Conservation (phyloP, 2,797 vertebrate genomes). For the Cercopithecus mitis region DNA sequence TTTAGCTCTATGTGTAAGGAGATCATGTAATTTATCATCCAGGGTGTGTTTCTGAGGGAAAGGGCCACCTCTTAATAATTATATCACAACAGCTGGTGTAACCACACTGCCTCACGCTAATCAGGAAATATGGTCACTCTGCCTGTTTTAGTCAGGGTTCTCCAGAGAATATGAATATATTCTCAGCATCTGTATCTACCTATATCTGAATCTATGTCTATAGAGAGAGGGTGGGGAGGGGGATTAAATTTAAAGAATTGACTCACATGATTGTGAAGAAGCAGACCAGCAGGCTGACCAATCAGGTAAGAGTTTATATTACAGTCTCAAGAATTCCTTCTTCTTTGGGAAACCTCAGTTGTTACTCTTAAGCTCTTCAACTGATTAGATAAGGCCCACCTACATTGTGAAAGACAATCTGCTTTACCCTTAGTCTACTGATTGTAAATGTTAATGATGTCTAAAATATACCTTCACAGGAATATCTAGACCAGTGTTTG, state of each 20-base stretch:
- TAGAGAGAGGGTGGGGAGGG: neutral
- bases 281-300: neutral
- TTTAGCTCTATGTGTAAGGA: neutral
- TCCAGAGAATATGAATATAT: neutral
- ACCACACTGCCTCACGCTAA: neutral
- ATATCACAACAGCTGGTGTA: neutral
- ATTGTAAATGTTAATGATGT: neutral
- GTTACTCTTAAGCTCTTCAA: neutral
- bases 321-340: neutral
- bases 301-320: neutral
- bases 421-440: neutral
- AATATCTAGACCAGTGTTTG: neutral
- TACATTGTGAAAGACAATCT: neutral
- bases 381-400: neutral
- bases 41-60: neutral
- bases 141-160: neutral
- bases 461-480: neutral
- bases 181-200: neutral
- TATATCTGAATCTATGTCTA: neutral
- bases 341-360: neutral
- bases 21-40: slow-evolving; percentile 24
- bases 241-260: neutral
- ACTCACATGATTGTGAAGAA: neutral
- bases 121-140: neutral
- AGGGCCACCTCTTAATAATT: slow-evolving; percentile 27